Base-by-base conservation (phyloP, 2,797 vertebrate species). In the Avahi laniger region DNA sequence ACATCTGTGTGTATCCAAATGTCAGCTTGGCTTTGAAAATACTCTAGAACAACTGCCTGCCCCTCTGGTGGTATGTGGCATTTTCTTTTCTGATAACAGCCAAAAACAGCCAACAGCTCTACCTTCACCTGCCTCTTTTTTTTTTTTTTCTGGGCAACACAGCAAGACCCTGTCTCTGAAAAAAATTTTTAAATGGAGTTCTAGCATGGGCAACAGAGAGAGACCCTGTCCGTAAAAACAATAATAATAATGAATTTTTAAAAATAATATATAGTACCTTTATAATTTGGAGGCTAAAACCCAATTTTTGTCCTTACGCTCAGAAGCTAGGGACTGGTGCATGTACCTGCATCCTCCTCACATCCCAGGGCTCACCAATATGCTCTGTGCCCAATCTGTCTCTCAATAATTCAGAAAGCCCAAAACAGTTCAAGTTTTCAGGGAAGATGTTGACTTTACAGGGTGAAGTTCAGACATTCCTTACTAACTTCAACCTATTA, bases 41-140 rank as follows among this genome's bases (percentile, higher is more conserved):
- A 54, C 20, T 54, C 52, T 54, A 54, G 52, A 54, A 54, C 20
- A 54, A 54, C 52, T 54, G 17, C 17, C 52, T 54, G 52, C 52
- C 52, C 41, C 41, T 43, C 48, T 73, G 24, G 70, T 52, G n/a
- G 35, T 80, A 69, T 54, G 38, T 17, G 13, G 70, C n/a, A 72
- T 67, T 80, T 88, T 78, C 89, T 94, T 73, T 72, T 73, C 80
- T 83, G 61, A 10, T 87, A 91, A 73, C 12, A 54, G 76, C n/a
- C 69, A 80, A 26, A 5, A 69, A 73, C 12, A 54, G 76, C n/a
- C 69, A 80, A 26, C 7, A 69, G 48, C 48, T 57, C n/a, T 35
- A 57, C n/a, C n/a, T 14, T 88, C 50, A 67, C 17, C 13, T 13
- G 30, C 35, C 73, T 86, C 70, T 54, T 11, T 57, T 59, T 59